Evolutionary conservation across 2,888 invertebrate species (phyloP).

Genomic region (Diadromus collaris): DNA sequence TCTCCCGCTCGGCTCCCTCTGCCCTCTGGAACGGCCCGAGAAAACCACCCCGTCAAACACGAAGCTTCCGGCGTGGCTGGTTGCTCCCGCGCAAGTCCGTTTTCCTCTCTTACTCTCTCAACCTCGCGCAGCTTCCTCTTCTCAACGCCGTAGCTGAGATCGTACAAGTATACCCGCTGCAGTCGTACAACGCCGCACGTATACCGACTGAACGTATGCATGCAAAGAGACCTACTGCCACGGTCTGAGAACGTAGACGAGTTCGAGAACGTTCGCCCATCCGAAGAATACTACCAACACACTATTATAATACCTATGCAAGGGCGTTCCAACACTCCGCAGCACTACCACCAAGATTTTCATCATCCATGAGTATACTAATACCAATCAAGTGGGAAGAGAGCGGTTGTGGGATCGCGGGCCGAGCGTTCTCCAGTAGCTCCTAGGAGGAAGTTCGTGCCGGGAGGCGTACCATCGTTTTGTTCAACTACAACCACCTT

Average conservation of each 20-base stretch:
- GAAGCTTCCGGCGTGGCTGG: constrained; percentile 71
- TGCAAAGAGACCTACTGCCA: constrained; percentile 44
- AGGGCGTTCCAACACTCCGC: constrained; percentile 44
- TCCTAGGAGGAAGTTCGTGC: constrained; percentile 36
- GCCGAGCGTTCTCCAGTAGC: constrained; percentile 45
- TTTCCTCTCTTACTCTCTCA: constrained; percentile 51
- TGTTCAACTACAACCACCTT: constrained; percentile 44
- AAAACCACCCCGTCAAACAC: constrained; percentile 74
- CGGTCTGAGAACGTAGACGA: constrained; percentile 39
- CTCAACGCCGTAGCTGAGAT: constrained; percentile 30
- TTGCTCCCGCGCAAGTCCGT: constrained; percentile 67
- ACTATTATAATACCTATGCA: constrained; percentile 52
- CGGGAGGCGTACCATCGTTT: constrained; percentile 38
- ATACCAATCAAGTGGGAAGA: constrained; percentile 50
- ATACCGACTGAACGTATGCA: constrained; percentile 43
- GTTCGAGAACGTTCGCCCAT: constrained; percentile 48
- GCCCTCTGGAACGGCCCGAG: constrained; percentile 66
- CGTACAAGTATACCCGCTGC: constrained; percentile 53
- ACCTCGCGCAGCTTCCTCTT: constrained; percentile 44
- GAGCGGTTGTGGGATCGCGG: constrained; percentile 24
- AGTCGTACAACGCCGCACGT: constrained; percentile 50
- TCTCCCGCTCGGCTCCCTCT: constrained; percentile 61
- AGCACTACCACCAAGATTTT: constrained; percentile 54
- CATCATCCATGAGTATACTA: constrained; percentile 52
- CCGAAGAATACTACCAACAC: constrained; percentile 48